Evolutionary conservation across 2,797 vertebrate species (phyloP), one percentile per base, ranked within the genome.

Genomic region (Cossypha niveicapilla): DNA sequence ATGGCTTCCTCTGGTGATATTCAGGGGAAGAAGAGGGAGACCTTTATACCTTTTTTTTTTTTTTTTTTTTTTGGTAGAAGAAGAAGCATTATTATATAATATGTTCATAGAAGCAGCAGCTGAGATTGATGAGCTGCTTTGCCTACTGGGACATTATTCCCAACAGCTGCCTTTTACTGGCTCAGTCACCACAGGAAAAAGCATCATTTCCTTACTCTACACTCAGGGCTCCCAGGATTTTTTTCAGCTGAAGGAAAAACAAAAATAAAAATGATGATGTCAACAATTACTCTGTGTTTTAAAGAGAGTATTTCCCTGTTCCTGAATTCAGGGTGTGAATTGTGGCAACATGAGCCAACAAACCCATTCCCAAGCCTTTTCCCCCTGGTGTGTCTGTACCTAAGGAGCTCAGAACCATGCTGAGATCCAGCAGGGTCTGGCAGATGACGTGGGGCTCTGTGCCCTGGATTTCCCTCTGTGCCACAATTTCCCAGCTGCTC

Each of bases 71-170:
- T 75, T 62, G 11, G 19, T 13, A 41, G 53, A 53, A 77, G 56
- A 92, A 79, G 35, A 75, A 16, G 30, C 68, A 80, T 89, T 82
- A 86, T 91, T 74, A 63, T 65, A 42, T 32, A 79, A 75, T 44
- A 76, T 23, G 27, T 79, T 89, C 88, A 85, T 28, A 87, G 76
- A 85, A 71, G 71, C 71, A 91, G 80, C 50, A 87, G 84, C 50
- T 57, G 90, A 65, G 84, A 85, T 35, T 81, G 90, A 86, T 75
- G 90, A 81, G 88, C 42, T 61, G 71, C 83, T 84, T 73, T 86
- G 86, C 80, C 74, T 93, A 42, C 60, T 71, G 83, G 88, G 90
- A 88, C 42, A 53, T 86, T 76, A 63, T 67, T 88, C 77, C 89
- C 92, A 76, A 56, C 34, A 76, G 60, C 60, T 88, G 71, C 71